Conservation (phyloP, 2,797 vertebrate species). For the Pangasius djambal region DNA sequence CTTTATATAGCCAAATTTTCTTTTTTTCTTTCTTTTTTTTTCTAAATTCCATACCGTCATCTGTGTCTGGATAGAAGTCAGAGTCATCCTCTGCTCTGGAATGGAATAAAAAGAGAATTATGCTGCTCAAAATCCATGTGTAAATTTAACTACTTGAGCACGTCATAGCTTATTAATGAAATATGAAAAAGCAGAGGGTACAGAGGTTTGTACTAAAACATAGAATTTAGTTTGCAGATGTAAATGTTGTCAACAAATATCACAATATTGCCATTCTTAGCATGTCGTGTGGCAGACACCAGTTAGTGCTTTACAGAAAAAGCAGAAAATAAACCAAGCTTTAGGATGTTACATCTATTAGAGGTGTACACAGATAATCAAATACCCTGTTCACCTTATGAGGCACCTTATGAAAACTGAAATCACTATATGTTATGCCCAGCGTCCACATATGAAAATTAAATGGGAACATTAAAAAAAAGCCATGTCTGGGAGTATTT, state of each 20-base stretch:
- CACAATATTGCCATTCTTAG: background rate
- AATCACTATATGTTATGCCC: background rate
- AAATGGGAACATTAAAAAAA: background rate
- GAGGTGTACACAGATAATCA: background rate
- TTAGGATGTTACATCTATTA: background rate
- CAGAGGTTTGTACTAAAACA: background rate
- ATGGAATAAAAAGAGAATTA: conserved; percentile 48
- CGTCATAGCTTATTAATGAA: background rate
- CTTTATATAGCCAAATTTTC: background rate
- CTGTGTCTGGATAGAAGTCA: conserved; percentile 62
- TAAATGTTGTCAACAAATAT: background rate
- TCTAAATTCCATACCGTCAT: conserved; percentile 65
- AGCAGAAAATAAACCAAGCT: background rate
- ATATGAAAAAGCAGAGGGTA: background rate
- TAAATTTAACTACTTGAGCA: background rate
- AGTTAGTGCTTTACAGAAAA: background rate
- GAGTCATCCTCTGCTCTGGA: conserved; percentile 65
- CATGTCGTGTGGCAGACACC: background rate
- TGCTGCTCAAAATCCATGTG: background rate
- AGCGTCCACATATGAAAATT: background rate
- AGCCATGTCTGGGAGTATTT: background rate
- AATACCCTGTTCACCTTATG: background rate
- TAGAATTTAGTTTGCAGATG: background rate
- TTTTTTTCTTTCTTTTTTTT: background rate
- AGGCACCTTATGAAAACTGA: background rate